Conservation (phyloP, 2,888 invertebrate species). For the Platycheirus albimanus region DNA sequence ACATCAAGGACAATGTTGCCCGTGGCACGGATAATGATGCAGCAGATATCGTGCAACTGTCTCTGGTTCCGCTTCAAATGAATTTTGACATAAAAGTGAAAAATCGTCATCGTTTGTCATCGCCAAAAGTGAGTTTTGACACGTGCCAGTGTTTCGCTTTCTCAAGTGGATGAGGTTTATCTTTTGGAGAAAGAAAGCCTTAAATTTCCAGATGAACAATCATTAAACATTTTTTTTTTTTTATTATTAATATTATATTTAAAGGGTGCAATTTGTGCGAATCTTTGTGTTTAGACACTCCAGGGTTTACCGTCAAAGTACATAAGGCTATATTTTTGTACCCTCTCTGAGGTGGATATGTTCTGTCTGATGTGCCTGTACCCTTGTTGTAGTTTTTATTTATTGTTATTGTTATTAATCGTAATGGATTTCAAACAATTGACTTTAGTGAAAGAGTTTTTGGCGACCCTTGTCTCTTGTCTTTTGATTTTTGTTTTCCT, state of each 20-base stretch:
- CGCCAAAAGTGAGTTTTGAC: slow-evolving; percentile 66
- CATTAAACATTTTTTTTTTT: slow-evolving; percentile 29
- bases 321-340: slow-evolving; percentile 18
- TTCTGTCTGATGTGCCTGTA: slow-evolving; percentile 26
- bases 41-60: slow-evolving; percentile 47
- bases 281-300: neutral
- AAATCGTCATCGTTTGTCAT: slow-evolving; percentile 73
- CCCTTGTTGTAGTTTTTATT: slow-evolving; percentile 72
- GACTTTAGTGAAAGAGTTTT: slow-evolving; percentile 69
- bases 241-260: too few species aligned
- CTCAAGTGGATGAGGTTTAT: slow-evolving; percentile 72
- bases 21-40: slow-evolving; percentile 53
- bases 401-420: slow-evolving; percentile 74
- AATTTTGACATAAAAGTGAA: slow-evolving; percentile 72
- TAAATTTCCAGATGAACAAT: slow-evolving; percentile 72
- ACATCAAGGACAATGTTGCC: slow-evolving; percentile 19
- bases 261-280: slow-evolving; percentile 53
- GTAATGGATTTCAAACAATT: slow-evolving; percentile 74
- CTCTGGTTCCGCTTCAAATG: slow-evolving; percentile 69
- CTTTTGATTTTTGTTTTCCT: neutral
- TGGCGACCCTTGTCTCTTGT: neutral
- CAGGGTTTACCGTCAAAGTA: slow-evolving; percentile 12
- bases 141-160: slow-evolving; percentile 64
- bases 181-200: slow-evolving; percentile 45
- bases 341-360: slow-evolving; percentile 32